Conservation (phyloP, 2,797 vertebrate species). For the Enteromius mattozi region DNA sequence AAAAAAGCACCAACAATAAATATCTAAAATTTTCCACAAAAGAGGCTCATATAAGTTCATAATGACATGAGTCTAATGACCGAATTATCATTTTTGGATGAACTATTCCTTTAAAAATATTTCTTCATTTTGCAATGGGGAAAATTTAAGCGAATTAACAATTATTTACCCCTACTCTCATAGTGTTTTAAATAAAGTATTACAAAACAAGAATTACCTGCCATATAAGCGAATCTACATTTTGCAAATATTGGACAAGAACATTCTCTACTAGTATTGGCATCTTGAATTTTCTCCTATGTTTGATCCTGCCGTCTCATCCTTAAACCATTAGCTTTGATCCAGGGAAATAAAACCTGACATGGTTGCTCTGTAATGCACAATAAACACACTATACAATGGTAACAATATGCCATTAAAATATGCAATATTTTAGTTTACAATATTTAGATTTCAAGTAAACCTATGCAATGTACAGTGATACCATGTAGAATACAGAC, state of each 20-base stretch:
- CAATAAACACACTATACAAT: conserved; percentile 24
- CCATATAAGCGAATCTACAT: neutral
- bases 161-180: neutral
- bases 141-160: neutral
- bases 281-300: neutral
- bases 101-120: neutral
- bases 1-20: neutral
- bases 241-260: neutral
- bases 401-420: conserved; percentile 7
- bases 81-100: neutral
- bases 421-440: conserved; percentile 12
- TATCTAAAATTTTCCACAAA: neutral
- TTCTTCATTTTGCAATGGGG: neutral
- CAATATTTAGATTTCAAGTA: conserved; percentile 32
- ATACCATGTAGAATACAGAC: conserved; percentile 13
- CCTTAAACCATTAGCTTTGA: conserved; percentile 1
- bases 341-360: conserved; percentile 5
- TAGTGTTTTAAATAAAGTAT: neutral
- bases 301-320: neutral
- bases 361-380: neutral
- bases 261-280: neutral
- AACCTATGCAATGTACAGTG: conserved; percentile 24
- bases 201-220: neutral
- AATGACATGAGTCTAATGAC: neutral
- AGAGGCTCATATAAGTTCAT: neutral